phyloP scores from a whole-genome alignment of 2,888 invertebrate species.

The Coenonympha glycerion region DNA sequence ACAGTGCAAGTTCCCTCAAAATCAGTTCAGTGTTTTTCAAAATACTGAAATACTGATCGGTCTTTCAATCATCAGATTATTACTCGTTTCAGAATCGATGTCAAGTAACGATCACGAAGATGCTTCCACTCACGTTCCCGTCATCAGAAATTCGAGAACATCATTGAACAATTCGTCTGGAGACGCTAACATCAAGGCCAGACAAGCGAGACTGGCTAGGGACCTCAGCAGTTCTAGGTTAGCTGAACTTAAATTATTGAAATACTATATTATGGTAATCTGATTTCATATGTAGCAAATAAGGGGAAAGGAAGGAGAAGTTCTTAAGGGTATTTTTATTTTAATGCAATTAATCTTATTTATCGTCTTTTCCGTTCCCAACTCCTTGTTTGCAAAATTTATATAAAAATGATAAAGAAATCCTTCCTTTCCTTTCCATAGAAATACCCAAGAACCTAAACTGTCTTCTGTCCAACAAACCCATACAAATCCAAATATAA shows the following conservation, averaged over 20 bases:
- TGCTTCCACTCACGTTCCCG: constrained; percentile 59
- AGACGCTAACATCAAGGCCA: constrained; percentile 62
- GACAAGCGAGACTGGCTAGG: constrained; percentile 65
- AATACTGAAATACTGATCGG: not conserved
- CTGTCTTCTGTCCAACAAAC: constrained; percentile 46
- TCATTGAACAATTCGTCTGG: constrained; percentile 53
- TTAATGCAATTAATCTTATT: constrained; percentile 18
- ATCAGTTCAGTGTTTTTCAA: too few species aligned
- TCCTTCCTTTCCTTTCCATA: constrained; percentile 69
- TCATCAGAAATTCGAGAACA: constrained; percentile 55
- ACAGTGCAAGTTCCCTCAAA: too few species aligned
- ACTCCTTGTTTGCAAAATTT: constrained; percentile 67
- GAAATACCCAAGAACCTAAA: constrained; percentile 49
- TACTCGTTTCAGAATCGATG: constrained; percentile 50
- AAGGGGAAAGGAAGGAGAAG: constrained; percentile 71
- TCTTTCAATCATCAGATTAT: not conserved
- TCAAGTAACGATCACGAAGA: constrained; percentile 68
- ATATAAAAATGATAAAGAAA: constrained; percentile 30
- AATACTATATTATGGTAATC: too few species aligned
- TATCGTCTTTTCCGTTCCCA: constrained; percentile 45
- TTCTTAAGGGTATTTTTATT: constrained; percentile 28
- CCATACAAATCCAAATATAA: constrained; percentile 47
- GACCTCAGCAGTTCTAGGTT: constrained; percentile 67
- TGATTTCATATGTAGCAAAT: constrained; percentile 46
- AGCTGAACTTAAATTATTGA: constrained; percentile 8